Evolutionary conservation across 1,140 invertebrate species (phyloP), one percentile per base, ranked within the genome.

Genomic region (silkworm (Bombyx mori)): DNA sequence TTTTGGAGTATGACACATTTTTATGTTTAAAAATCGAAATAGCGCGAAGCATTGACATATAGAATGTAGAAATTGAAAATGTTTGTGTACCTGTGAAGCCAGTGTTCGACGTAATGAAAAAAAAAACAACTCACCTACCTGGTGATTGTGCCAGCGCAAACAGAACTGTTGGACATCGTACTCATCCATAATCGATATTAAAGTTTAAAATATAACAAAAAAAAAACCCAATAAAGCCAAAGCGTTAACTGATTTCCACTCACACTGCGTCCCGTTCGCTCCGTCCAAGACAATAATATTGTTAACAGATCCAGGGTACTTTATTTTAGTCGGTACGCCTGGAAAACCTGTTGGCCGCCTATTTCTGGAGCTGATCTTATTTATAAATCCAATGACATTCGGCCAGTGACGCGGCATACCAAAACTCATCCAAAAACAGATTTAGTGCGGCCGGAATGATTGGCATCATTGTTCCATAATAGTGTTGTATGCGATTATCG

Each of bases 111-210:
- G 35, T 18, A 8, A 44, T 22, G n/a, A 60, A 26, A 63, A 71
- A 67, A 61, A 68, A 65, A 73, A 58, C 78, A 82, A 86, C 81
- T 86, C 66, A 87, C 82, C 86, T 87, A 91, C 90, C 89, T 94
- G 93, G 81, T 94, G 93, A 86, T 94, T 94, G 81, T 94, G 93
- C 94, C 94, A 95, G 79, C 93, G 89, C 61, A 95, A 88, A 76
- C 93, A 94, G 82, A 94, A 94, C 79, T 94, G 93, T 81, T 92
- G 92, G 71, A 92, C 89, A 66, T 89, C 82, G 69, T 89, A 89
- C 54, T 88, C 85, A 73, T 90, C 88, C 86, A 88, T 89, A 68
- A 56, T 67, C 26, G 26, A 35, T 35, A 4, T 35, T 35, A 35
- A 35, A 35, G 26, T 35, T 35, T 35, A 35, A 35, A 35, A 35